Base-by-base conservation (phyloP, 2,888 invertebrate species). In the Embidobia sp. region DNA sequence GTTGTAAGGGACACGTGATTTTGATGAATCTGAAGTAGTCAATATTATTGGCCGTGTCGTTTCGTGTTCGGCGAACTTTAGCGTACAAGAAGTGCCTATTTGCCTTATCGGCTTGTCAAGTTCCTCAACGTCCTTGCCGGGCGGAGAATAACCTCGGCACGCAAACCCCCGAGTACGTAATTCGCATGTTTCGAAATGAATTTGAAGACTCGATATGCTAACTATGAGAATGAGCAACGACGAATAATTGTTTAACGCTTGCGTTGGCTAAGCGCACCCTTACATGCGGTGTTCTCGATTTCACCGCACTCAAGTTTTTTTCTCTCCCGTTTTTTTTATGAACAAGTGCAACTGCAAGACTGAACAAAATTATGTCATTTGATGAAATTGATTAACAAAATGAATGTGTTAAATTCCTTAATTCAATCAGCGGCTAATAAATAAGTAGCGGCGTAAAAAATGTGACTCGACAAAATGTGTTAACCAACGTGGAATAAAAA, bases 101-200 rank as follows among this genome's bases (percentile, higher is more conserved):
- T 83, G 78, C 80, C 82, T 87, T 84, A 86, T 87, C 85, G 85
- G 84, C 82, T 84, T 78, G 73, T 81, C 79, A 80, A 82, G 79
- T 81, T 78, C 74, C 79, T 61, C 66, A 29, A 64, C 81, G 84
- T 84, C 84, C 84, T 84, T 85, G 82, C 79, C 63, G 27, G 42
- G 51, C 37, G 72, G 55, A 78, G 81, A 81, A 79, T 79, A 83
- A 66, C 78, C 78, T 66, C 75, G 81, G 66, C 86, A 85, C 85
- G 85, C 85, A 82, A 85, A 67, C 82, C 72, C 69, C 80, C 57
- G 49, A 73, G 74, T 79, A 81, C 80, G 78, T 81, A 79, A 82
- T 73, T 85, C 78, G 84, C 84, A 84, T 84, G 85, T 82, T 80
- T 82, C 73, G 66, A 79, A 70, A 81, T 77, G 76, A 79, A 73